A percentile compares a stretch with the other conserved stretches of the same genome.
Conservation (phyloP, 2,888 invertebrate species). For the Campoplex nolae region DNA sequence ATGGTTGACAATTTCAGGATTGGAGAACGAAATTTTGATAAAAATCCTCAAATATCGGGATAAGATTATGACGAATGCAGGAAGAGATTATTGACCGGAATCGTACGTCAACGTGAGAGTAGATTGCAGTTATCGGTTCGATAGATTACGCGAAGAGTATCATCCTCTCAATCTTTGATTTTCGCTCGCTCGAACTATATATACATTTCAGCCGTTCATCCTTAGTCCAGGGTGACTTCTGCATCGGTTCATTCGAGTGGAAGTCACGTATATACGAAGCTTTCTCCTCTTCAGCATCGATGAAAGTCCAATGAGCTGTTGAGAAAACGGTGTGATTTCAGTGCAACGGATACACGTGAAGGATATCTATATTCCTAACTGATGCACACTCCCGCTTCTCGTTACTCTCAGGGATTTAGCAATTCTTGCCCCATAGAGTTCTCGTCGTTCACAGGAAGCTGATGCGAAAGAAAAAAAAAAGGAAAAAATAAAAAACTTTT, state of each 20-base stretch:
- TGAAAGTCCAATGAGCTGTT: constrained; percentile 77
- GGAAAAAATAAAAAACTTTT: constrained; percentile 41
- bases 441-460: constrained; percentile 38
- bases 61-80: background rate
- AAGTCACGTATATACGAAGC: constrained; percentile 15
- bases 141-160: constrained; percentile 74
- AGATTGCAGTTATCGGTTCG: constrained; percentile 81
- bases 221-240: constrained; percentile 21
- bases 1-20: background rate
- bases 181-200: constrained; percentile 42
- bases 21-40: background rate
- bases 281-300: constrained; percentile 63
- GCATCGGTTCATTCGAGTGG: constrained; percentile 7
- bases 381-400: constrained; percentile 25
- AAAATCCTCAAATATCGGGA: background rate
- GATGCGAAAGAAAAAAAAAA: constrained; percentile 34
- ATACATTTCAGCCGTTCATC: constrained; percentile 61
- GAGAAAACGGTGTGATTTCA: constrained; percentile 72
- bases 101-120: constrained; percentile 77
- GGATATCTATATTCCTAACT: constrained; percentile 12
- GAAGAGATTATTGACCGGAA: constrained; percentile 75
- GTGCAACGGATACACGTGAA: background rate
- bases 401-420: constrained; percentile 42
- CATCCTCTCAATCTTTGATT: constrained; percentile 58
- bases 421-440: constrained; percentile 35